A percentile compares a stretch with the other conserved stretches of the same genome.
phyloP scores from a whole-genome alignment of 2,797 vertebrate genomes.

The Microtus agrestis region DNA sequence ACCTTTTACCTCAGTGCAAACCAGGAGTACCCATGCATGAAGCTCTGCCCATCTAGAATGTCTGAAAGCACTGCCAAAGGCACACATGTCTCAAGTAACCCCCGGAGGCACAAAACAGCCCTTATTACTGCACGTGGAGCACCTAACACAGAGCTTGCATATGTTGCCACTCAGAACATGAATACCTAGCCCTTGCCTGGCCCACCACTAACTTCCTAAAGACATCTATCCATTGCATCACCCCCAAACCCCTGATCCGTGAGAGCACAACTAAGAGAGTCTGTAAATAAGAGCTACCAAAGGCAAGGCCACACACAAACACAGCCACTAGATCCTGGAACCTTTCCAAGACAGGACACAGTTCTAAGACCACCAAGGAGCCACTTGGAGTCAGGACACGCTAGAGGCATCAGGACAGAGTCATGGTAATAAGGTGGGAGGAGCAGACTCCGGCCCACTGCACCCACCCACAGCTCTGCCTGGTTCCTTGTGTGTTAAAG shows the following conservation, averaged over 20 bases:
- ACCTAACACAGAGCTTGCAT: fast-evolving
- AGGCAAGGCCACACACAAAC: not conserved
- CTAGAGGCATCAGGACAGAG: not conserved
- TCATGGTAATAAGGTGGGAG: not conserved
- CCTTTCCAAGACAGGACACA: not conserved
- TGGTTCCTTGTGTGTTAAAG: not conserved
- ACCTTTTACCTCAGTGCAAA: conserved; percentile 5
- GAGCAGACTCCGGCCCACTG: not conserved
- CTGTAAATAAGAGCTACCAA: not conserved
- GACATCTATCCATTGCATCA: not conserved
- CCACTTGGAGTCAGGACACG: not conserved
- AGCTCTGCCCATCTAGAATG: not conserved
- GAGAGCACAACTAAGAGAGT: too few species aligned
- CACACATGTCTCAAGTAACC: not conserved
- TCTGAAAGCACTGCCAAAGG: not conserved
- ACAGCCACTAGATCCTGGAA: not conserved
- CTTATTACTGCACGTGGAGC: fast-evolving
- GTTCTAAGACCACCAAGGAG: not conserved
- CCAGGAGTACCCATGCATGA: not conserved
- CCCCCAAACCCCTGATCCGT: not conserved
- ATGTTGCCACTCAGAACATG: not conserved
- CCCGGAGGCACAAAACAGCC: not conserved
- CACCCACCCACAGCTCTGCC: not conserved
- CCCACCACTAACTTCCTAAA: not conserved
- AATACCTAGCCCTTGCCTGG: not conserved